Conservation (phyloP, 2,888 invertebrate species). For the Chaetogeoica ovagalla region DNA sequence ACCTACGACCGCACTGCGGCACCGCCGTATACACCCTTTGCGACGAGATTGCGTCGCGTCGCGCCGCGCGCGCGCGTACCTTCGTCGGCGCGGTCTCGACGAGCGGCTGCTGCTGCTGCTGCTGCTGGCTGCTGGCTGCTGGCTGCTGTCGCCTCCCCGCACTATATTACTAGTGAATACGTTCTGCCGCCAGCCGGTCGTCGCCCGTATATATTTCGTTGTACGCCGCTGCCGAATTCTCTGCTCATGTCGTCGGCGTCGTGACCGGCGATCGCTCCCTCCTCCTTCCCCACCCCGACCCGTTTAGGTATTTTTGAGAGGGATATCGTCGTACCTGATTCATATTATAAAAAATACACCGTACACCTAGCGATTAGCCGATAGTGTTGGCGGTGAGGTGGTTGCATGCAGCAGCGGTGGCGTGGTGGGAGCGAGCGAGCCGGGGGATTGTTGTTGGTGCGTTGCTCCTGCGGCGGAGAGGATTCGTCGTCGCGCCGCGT, state of each 20-base stretch:
- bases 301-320: too few species aligned
- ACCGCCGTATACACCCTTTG: slow-evolving; percentile 3
- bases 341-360: too few species aligned
- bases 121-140: background rate
- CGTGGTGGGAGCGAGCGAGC: too few species aligned
- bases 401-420: too few species aligned
- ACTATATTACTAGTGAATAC: too few species aligned
- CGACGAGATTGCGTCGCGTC: slow-evolving; percentile 12
- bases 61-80: slow-evolving; percentile 5
- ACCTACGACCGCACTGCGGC: slow-evolving; percentile 31
- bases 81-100: slow-evolving; percentile 1
- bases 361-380: too few species aligned
- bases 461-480: too few species aligned
- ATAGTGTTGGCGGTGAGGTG: too few species aligned
- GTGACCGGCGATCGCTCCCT: background rate
- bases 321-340: too few species aligned
- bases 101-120: slow-evolving; percentile 11
- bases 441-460: too few species aligned
- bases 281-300: too few species aligned
- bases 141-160: background rate
- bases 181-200: background rate
- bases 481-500: background rate
- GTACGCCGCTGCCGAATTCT: background rate
- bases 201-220: background rate
- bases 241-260: background rate